phyloP scores from a whole-genome alignment of 2,797 vertebrate species.

The Pseudochirops cupreus region DNA sequence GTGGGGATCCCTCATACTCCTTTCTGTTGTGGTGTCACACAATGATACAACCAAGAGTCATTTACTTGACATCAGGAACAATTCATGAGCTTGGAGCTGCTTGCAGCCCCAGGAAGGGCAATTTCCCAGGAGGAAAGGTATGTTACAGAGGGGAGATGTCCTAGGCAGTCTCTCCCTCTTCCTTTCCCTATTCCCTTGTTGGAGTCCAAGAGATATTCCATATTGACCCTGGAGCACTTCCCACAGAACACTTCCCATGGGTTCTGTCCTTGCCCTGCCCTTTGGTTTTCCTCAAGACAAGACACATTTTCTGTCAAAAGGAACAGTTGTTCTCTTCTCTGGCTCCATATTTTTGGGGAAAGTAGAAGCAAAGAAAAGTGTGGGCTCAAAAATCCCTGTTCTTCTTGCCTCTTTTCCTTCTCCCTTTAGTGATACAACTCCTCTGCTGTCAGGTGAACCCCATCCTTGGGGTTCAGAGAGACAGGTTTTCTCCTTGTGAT shows the following conservation, averaged over 20 bases:
- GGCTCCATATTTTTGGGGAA: rapidly evolving
- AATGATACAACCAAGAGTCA: not conserved
- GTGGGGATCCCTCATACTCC: not conserved
- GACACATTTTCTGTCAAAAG: rapidly evolving
- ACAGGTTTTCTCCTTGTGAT: not conserved
- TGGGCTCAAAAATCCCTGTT: not conserved
- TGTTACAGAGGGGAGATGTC: not conserved
- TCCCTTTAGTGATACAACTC: not conserved
- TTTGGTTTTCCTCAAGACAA: rapidly evolving
- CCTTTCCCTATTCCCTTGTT: not conserved
- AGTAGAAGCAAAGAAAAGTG: rapidly evolving
- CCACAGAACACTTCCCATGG: not conserved
- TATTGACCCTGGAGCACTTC: not conserved
- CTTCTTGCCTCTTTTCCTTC: not conserved
- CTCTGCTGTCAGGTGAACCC: not conserved
- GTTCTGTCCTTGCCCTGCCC: not conserved
- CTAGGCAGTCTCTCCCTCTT: not conserved
- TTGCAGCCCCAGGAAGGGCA: not conserved
- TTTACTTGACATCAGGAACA: not conserved
- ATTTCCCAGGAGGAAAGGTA: not conserved
- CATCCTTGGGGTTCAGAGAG: not conserved
- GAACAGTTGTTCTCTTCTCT: slow-evolving; percentile 2
- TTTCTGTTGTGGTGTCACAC: not conserved
- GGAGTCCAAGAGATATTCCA: not conserved
- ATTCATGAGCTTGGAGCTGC: not conserved